Conservation (phyloP, 2,797 vertebrate species). For the Crax fasciolata region DNA sequence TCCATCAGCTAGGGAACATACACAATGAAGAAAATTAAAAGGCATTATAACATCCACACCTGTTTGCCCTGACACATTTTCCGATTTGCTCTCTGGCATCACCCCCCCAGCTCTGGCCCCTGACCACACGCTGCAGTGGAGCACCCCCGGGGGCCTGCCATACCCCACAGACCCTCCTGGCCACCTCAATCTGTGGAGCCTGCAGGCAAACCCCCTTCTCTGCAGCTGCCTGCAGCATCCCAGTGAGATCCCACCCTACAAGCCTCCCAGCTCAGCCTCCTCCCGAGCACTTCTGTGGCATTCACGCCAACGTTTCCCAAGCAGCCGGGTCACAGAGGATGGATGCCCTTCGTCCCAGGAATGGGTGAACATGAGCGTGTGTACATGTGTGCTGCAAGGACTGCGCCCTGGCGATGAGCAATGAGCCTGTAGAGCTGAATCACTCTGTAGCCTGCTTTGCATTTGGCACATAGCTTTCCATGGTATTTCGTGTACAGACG, state of each 20-base stretch:
- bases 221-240: background rate
- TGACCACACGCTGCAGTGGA: background rate
- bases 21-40: background rate
- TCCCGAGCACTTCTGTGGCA: background rate
- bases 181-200: background rate
- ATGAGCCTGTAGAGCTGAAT: conserved; percentile 26
- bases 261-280: background rate
- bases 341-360: background rate
- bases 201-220: background rate
- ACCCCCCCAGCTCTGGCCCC: background rate
- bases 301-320: conserved; percentile 13
- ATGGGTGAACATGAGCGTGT: fast-evolving
- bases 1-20: background rate
- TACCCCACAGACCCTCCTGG: background rate
- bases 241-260: background rate
- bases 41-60: background rate
- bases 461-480: conserved; percentile 3
- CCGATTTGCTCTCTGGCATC: background rate
- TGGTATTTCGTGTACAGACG: conserved; percentile 7
- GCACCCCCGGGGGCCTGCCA: background rate
- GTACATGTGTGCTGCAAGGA: background rate
- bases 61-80: background rate
- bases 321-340: background rate
- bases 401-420: background rate
- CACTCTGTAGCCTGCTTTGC: conserved; percentile 31